Conservation (phyloP, 2,797 vertebrate species). For the Carduelis carduelis region DNA sequence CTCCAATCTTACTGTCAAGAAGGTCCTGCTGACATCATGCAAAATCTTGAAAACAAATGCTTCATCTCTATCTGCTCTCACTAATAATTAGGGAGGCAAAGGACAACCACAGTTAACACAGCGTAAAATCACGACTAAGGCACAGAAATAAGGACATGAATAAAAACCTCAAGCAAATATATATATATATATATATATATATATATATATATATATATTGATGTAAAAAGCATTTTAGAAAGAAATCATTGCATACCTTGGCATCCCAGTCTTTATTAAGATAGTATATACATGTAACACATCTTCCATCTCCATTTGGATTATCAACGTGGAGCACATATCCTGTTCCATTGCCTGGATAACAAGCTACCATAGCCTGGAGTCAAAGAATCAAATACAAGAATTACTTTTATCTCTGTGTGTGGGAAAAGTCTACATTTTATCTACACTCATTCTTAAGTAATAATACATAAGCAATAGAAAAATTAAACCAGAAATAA, state of each 20-base stretch:
- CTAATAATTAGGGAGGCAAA: neutral
- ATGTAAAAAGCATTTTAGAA: neutral
- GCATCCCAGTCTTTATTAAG: conserved; percentile 96
- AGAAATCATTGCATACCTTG: conserved; percentile 80
- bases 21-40: neutral
- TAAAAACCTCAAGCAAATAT: neutral
- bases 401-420: neutral
- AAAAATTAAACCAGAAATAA: neutral
- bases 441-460: neutral
- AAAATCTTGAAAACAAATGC: neutral
- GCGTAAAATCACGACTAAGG: neutral
- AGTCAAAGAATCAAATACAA: conserved; percentile 22
- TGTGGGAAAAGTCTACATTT: neutral
- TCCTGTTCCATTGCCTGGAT: conserved; percentile 92
- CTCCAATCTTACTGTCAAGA: neutral
- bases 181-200: no score
- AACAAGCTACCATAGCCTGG: conserved; percentile 97
- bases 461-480: neutral
- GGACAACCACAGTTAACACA: neutral
- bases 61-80: neutral
- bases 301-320: conserved; percentile 92
- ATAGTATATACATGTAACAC: conserved; percentile 98
- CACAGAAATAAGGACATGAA: neutral
- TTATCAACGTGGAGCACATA: conserved; percentile 96
- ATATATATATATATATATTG: accelerated